phyloP scores from a whole-genome alignment of 2,113 vertebrate species.

The Saguinus imperator region DNA sequence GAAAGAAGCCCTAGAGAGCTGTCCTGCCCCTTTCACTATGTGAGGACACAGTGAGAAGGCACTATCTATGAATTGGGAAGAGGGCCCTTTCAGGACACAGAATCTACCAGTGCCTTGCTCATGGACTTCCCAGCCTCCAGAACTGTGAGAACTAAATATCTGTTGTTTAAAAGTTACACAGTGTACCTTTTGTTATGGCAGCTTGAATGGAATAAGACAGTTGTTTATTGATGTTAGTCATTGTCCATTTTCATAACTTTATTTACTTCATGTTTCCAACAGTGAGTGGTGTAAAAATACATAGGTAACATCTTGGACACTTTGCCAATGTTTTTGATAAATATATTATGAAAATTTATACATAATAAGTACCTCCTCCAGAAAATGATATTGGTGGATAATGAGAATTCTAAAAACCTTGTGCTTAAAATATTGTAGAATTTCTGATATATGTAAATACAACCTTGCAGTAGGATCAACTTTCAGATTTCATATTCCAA shows the following conservation, averaged over 20 bases:
- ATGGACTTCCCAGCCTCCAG: neutral
- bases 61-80: neutral
- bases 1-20: neutral
- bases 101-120: neutral
- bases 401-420: neutral
- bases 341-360: neutral
- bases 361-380: neutral
- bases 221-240: neutral
- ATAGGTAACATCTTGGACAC: neutral
- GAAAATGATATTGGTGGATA: neutral
- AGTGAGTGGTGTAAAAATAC: neutral
- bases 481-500: neutral
- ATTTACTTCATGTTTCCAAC: neutral
- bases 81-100: neutral
- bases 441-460: neutral
- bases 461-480: neutral
- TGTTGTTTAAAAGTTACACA: neutral
- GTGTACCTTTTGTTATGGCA: neutral
- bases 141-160: neutral
- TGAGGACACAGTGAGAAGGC: neutral
- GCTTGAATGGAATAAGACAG: no score
- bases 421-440: neutral
- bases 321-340: neutral
- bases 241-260: neutral
- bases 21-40: rapidly evolving